Conservation (phyloP, 92 coral and sea anemone genomes). For the Bergia sp. region DNA sequence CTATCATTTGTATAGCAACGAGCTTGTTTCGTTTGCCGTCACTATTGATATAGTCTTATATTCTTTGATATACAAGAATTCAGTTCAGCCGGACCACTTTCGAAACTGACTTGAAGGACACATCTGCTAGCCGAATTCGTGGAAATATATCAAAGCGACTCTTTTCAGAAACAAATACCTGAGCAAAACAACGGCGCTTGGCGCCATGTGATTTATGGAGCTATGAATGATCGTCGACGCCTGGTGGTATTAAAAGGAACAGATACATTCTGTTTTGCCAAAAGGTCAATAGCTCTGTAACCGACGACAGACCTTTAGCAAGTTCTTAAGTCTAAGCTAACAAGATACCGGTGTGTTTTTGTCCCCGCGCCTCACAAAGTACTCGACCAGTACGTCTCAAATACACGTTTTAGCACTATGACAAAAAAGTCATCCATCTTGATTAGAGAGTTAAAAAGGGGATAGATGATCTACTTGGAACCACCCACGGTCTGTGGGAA, state of each 20-base stretch:
- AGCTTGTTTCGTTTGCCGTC: neutral
- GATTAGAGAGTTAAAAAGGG: constrained; percentile 24
- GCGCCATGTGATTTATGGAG: constrained; percentile 47
- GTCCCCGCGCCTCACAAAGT: neutral
- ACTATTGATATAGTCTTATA: neutral
- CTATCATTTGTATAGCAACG: neutral
- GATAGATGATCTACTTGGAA: constrained; percentile 33
- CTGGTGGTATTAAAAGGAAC: constrained; percentile 9
- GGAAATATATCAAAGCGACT: neutral
- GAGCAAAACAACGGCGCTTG: neutral
- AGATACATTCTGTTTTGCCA: constrained; percentile 38
- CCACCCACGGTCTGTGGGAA: constrained; percentile 38
- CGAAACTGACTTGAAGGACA: neutral
- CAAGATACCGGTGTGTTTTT: constrained; percentile 13
- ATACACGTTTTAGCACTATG: constrained; percentile 29
- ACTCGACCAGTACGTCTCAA: constrained; percentile 11
- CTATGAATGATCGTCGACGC: constrained; percentile 25
- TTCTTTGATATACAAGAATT: neutral
- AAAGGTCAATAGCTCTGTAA: constrained; percentile 25
- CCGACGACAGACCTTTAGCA: constrained; percentile 38
- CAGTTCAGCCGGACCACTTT: neutral
- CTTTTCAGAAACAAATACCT: neutral
- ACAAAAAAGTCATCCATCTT: constrained; percentile 46
- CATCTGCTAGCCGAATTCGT: neutral
- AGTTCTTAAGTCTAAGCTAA: constrained; percentile 18